phyloP scores from a whole-genome alignment of 2,888 invertebrate species.

The Caenorhabditis macrosperma region DNA sequence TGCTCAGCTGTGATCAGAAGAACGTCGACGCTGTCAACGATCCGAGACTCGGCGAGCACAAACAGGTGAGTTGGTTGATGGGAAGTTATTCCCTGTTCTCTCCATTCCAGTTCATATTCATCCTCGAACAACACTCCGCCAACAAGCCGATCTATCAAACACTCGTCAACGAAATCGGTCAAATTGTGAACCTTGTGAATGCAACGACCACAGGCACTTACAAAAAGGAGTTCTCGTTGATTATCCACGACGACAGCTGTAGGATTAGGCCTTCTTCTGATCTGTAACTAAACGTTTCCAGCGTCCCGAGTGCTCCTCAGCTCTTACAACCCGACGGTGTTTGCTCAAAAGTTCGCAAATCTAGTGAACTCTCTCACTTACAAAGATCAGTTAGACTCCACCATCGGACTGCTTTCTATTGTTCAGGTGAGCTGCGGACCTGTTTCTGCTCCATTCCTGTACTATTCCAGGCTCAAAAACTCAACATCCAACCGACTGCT shows the following conservation, averaged over 20 bases:
- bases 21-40: constrained; percentile 37
- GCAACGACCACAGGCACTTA: not conserved
- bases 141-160: constrained; percentile 27
- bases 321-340: constrained; percentile 19
- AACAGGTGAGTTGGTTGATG: constrained; percentile 21
- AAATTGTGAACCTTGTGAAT: constrained; percentile 19
- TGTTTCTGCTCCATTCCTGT: no score
- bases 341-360: constrained; percentile 7
- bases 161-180: constrained; percentile 25
- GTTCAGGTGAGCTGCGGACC: constrained; percentile 4
- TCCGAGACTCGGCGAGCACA: constrained; percentile 26
- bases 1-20: constrained; percentile 8
- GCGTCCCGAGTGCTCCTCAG: constrained; percentile 45
- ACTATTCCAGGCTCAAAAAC: constrained; percentile 36
- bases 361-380: constrained; percentile 11
- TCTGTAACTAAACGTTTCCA: not conserved
- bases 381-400: constrained; percentile 24
- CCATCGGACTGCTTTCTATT: constrained; percentile 42
- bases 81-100: not conserved
- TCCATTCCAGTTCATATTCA: constrained; percentile 37
- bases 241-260: constrained; percentile 31
- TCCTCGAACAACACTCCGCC: constrained; percentile 39
- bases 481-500: constrained; percentile 48
- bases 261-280: no score
- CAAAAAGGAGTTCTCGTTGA: constrained; percentile 42